Evolutionary conservation across 2,113 vertebrate genomes (phyloP), one percentile per base, ranked within the genome.

Genomic region (Noctilio leporinus): DNA sequence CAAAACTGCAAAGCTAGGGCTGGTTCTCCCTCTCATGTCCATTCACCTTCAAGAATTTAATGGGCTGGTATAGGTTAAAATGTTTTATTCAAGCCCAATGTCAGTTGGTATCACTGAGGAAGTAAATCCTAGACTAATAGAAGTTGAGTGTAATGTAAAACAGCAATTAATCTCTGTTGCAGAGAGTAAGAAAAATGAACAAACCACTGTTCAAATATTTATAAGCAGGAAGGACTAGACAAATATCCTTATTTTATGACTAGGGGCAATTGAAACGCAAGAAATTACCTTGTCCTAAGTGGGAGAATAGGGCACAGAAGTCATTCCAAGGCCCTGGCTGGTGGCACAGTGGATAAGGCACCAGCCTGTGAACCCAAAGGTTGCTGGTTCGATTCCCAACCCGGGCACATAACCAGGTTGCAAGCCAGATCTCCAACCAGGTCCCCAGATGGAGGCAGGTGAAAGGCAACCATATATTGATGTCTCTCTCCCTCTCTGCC

Each of bases 91-190:
- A 97, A 98, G 95, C 43, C 88, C 73, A 95, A 70, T 87, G 38
- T 94, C 94, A 59, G 97, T 97, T 97, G 47, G 20, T 97, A 98
- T 98, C 96, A 97, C 97, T 96, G 92, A 97, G 86, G 97, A 98
- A 98, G 96, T 97, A 98, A 98, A 98, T 98, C 97, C 97, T 97
- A 94, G 98, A 97, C 97, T 97, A 98, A 98, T 95, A 98, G 95
- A 98, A 98, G 86, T 89, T 62, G 96, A 97, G 95, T 94, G 51
- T 96, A 94, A 97, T 97, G 92, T 97, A 97, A 98, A 98, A 97
- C 86, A 96, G 92, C 94, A 97, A 98, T 98, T 98, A 98, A 98
- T 98, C 93, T 97, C 96, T 43, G 26, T 86, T 14, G 0, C 16
- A 30, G 69, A 98, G 75, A 96, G 89, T 97, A 98, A 98, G 97